A percentile compares a stretch with the other conserved stretches of the same genome.
phyloP scores from a whole-genome alignment of 2,888 invertebrate species.

The Nomada goodeniana region DNA sequence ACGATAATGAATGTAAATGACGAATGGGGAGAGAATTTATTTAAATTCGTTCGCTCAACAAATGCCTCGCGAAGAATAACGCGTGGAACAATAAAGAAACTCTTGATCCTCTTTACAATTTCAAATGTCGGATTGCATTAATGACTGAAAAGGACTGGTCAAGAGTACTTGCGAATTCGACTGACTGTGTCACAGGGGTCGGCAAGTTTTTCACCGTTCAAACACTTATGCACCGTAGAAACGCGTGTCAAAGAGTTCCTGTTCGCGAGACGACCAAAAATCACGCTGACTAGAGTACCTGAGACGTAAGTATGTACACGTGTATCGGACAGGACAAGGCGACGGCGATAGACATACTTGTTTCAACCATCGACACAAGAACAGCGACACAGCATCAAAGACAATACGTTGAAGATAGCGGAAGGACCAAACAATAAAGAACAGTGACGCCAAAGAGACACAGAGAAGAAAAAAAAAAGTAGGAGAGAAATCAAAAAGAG shows the following conservation, averaged over 20 bases:
- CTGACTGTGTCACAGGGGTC: too few species aligned
- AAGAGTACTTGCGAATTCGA: too few species aligned
- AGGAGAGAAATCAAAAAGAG: neutral
- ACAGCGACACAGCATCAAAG: conserved; percentile 68
- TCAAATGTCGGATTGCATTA: too few species aligned
- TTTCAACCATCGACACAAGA: conserved; percentile 69
- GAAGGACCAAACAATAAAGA: conserved; percentile 42
- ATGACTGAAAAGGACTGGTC: too few species aligned
- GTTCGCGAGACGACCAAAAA: conserved; percentile 19
- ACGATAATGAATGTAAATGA: neutral
- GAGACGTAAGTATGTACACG: conserved; percentile 34
- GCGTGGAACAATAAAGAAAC: too few species aligned
- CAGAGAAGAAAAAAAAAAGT: conserved; percentile 7
- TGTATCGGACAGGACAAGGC: conserved; percentile 30
- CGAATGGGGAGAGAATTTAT: neutral
- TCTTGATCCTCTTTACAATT: too few species aligned
- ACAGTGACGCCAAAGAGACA: conserved; percentile 19
- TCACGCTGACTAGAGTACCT: conserved; percentile 9
- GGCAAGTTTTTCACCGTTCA: conserved; percentile 25
- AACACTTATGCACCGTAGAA: conserved; percentile 1
- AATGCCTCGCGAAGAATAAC: too few species aligned
- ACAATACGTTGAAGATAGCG: conserved; percentile 52
- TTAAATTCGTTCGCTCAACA: neutral
- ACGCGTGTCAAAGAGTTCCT: neutral
- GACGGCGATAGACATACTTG: conserved; percentile 47